phyloP scores from a whole-genome alignment of 2,797 vertebrate genomes.

The Tachyglossus aculeatus region DNA sequence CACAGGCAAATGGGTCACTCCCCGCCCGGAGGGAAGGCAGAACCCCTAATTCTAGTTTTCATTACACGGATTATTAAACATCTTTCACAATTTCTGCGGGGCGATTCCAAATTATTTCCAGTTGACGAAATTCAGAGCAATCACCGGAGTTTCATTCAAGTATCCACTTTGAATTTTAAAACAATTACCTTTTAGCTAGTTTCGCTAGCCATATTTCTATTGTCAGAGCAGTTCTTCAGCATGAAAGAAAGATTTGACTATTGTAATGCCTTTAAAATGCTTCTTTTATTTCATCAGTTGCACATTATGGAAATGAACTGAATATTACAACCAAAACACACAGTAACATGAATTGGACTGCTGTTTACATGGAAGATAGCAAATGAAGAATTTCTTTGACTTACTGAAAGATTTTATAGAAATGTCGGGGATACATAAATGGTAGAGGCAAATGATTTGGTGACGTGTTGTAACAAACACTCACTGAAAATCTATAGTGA shows the following conservation, averaged over 20 bases:
- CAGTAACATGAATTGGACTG: constrained; percentile 79
- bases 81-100: too few relatives aligned
- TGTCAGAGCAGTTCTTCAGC: too few relatives aligned
- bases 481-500: constrained; percentile 65
- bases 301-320: constrained; percentile 79
- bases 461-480: constrained; percentile 70
- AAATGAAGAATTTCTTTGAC: constrained; percentile 66
- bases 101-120: too few relatives aligned
- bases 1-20: too few relatives aligned
- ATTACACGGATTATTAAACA: too few relatives aligned
- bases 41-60: too few relatives aligned
- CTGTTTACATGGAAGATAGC: constrained; percentile 75
- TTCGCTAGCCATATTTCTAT: too few relatives aligned
- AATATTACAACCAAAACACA: constrained; percentile 79
- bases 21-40: too few relatives aligned
- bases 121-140: too few relatives aligned
- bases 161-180: too few relatives aligned
- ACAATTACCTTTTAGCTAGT: too few relatives aligned
- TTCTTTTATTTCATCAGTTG: constrained; percentile 83
- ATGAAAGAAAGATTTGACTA: constrained; percentile 27
- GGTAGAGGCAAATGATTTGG: constrained; percentile 75
- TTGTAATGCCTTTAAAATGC: constrained; percentile 74
- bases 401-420: constrained; percentile 70
- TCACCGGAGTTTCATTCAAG: too few relatives aligned
- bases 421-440: constrained; percentile 65